phyloP scores from a whole-genome alignment of 2,113 vertebrate genomes.

The Thalassoma bifasciatum region DNA sequence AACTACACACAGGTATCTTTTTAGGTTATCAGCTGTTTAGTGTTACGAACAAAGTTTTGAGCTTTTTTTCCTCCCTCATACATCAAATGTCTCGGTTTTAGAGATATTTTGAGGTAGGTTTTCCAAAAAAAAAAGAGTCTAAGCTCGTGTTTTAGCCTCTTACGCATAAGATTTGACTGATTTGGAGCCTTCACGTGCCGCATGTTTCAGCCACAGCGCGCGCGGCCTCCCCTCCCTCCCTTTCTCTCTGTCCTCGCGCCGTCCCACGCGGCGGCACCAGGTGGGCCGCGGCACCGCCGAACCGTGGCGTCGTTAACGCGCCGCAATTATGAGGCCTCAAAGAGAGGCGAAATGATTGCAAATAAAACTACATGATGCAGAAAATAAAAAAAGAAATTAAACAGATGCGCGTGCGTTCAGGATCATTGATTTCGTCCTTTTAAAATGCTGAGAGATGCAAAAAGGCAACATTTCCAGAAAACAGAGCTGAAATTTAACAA shows the following conservation, averaged over 20 bases:
- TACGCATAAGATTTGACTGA: no score
- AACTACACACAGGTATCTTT: no score
- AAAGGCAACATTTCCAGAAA: constrained; percentile 36
- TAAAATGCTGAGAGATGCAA: constrained; percentile 74
- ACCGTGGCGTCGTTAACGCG: constrained; percentile 83
- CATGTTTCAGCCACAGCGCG: not conserved
- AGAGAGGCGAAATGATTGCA: constrained; percentile 83
- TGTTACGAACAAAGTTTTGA: no score
- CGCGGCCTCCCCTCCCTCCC: not conserved
- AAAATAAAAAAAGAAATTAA: constrained; percentile 87
- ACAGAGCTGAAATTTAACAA: not conserved
- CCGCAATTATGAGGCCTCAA: constrained; percentile 79
- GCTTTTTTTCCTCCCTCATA: no score
- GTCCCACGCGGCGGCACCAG: constrained; percentile 75
- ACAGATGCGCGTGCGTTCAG: constrained; percentile 86
- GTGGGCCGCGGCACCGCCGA: constrained; percentile 79
- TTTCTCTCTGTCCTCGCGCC: constrained; percentile 3
- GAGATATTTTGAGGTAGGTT: no score
- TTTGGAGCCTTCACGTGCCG: no score
- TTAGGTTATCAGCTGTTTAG: no score
- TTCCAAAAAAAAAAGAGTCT: no score
- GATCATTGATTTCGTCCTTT: constrained; percentile 85
- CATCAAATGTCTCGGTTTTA: no score
- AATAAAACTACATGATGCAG: constrained; percentile 88
- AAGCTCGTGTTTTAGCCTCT: no score